Conservation (phyloP, 53 echinoderm and acorn worm genomes). For the Stichopus horrens region DNA sequence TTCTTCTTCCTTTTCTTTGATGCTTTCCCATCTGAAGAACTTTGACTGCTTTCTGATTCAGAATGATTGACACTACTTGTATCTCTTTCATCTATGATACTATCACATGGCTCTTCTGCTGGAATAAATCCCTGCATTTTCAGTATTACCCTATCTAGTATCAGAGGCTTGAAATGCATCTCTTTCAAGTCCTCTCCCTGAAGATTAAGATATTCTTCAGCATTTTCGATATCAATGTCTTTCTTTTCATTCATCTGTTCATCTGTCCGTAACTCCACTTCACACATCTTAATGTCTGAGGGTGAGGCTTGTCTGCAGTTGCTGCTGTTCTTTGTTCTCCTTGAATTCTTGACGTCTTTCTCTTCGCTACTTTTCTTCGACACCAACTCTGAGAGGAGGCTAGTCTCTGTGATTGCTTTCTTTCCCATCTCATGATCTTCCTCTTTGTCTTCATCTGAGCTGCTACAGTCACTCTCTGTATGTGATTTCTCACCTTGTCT, state of each 20-base stretch:
- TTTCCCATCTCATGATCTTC: not conserved
- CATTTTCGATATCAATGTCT: not conserved
- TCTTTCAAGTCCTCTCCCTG: too few species aligned
- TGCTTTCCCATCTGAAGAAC: not conserved
- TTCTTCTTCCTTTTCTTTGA: not conserved
- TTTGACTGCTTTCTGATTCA: not conserved
- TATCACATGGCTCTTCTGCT: not conserved
- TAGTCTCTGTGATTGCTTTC: not conserved
- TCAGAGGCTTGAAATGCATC: not conserved
- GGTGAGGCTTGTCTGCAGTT: not conserved
- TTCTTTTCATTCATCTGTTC: not conserved
- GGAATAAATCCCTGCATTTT: not conserved
- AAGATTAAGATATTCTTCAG: not conserved
- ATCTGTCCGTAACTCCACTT: not conserved
- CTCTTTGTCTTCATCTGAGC: not conserved
- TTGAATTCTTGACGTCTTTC: not conserved
- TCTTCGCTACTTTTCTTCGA: not conserved
- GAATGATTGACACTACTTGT: not conserved
- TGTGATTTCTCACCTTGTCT: not conserved
- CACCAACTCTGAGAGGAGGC: not conserved
- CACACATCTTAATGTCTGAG: not conserved
- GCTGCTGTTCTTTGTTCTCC: not conserved
- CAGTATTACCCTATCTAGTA: constrained; percentile 45
- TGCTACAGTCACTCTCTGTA: not conserved
- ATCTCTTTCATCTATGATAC: not conserved